Evolutionary conservation across 2,797 vertebrate genomes (phyloP), one percentile per base, ranked within the genome.

Genomic region (Hippocampus kuda): DNA sequence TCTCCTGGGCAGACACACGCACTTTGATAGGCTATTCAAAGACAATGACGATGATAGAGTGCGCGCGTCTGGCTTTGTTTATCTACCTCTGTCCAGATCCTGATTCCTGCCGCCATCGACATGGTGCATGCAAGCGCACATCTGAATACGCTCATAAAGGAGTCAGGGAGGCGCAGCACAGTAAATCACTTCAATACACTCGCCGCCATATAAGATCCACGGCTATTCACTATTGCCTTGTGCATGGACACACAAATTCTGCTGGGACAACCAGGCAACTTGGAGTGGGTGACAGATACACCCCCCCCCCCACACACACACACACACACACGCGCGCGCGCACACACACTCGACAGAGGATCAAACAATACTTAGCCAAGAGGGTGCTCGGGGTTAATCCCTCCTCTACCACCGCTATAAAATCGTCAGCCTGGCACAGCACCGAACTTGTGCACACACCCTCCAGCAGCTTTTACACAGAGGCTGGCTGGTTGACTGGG

Each of bases 401-500:
- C 27, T 71, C 67, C 69, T 72, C 70, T 81, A 81, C 70, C 67
- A 73, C 71, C 78, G 77, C 70, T 74, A 73, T 84, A 80, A 85
- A 81, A 84, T 77, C 79, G 79, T 74, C 72, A 75, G 77, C 76
- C 80, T 81, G 79, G 79, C 76, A 73, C 67, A 27, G 61, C 81
- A 71, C 73, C 72, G 71, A 75, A 81, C 79, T 81, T 75, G 79
- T 44, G 12, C 81, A 83, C 81, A 78, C 71, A 79, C 86, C 79
- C 74, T 77, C 74, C 69, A 82, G 79, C 73, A 73, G 77, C 76
- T 68, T 81, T 81, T 81, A 71, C 74, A 74, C 30, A 67, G 77
- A 79, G 34, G 34, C 7, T 38, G 77, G 70, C 79, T 82, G 85
- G 89, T 86, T 82, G 81, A 88, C 86, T 83, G 83, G 82, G 86